Base-by-base conservation (phyloP, 2,113 vertebrate species). In the Silurus asotus region DNA sequence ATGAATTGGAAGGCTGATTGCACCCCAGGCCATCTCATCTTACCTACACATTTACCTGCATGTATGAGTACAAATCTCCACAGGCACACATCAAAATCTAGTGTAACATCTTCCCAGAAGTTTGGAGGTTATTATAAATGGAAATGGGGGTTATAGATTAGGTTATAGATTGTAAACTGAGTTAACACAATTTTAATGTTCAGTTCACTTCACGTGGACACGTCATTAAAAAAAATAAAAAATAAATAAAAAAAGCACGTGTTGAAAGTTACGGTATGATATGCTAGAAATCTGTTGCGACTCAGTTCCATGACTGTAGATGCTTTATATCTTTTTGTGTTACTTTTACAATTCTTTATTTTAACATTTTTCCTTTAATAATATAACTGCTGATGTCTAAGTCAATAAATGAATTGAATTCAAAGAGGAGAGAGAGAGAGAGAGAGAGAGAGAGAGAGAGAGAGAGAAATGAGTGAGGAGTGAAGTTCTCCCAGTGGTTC, bases 401-500 rank as follows among this genome's bases (percentile, higher is more conserved):
- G 17, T 70, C 69, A 45, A 17, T 45, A 70, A 70, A 17, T 70
- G n/a, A 28, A 67, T 15, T 83, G 1, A 20, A n/a, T 37, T 59
- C 55, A 62, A 20, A 62, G 5, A 64, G 76, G 55, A 37, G 59
- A 77, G 81, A 49, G 78, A 53, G 85, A 67, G 15, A n/a, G 78
- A 82, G 67, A 74, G 80, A 69, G 64, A 65, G 82, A 83, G 62
- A 28, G 8, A 84, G n/a, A 58, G 74, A 48, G 75, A 79, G 75
- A 80, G 49, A 53, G 90, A 92, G 90, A 59, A 56, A 53, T 13
- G 25, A 37, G 17, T n/a, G 19, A 78, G n/a, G 70, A 75, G 77
- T 81, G 67, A 58, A 80, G 67, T 84, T 79, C 64, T 59, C 51
- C 67, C 56, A 19, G 72, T 78, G 9, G 49, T 55, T 49, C 14